Base-by-base conservation (phyloP, 2,888 invertebrate genomes). In the Luffia ferchaultella region DNA sequence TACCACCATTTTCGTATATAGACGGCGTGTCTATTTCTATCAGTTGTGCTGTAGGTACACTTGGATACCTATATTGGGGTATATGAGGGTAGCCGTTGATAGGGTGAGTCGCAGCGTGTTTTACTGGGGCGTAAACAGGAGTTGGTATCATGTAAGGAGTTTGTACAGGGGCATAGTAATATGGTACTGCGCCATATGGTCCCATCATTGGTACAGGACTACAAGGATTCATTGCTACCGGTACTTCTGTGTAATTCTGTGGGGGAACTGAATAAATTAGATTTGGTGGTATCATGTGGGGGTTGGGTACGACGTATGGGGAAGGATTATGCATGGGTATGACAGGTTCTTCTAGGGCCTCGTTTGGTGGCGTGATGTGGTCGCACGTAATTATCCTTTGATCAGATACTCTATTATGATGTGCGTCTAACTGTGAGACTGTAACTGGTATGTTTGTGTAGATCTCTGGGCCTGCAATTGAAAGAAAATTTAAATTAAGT, bases 1-100 rank as follows among this genome's bases (percentile, higher is more conserved):
- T 30, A 3, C 40, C 20, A 1, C 76, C 72, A 53, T 78, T 80
- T 56, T 80, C 78, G 54, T 78, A 79, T 2, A 70, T 64, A 0
- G 72, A 70, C 0, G 86, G 70, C 45, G 79, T 56, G 47, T 90
- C 90, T 16, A 91, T 59, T 63, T 91, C 91, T 55, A 91, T 90
- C 12, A 91, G 67, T 60, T 89, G 88, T 1, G 76, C 90, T 0
- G 90, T 90, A 0, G 90, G 90, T 7, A 90, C 89, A 15, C 85
- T 57, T 0, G 84, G 74, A 57, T 83, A 85, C 58, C 78, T 76
- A 52, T 77, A 70, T 44, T 73, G 71, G 0, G 71, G 60, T 40
- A 67, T 55, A 54, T 55, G 56, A 0, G 79, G 79, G 60, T 76
- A 85, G 0, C 86, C 86, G 53, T 86, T 86, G 0, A 85, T 61